Evolutionary conservation across 2,888 invertebrate species (phyloP).

Genomic region (Taphrorychus bicolor): DNA sequence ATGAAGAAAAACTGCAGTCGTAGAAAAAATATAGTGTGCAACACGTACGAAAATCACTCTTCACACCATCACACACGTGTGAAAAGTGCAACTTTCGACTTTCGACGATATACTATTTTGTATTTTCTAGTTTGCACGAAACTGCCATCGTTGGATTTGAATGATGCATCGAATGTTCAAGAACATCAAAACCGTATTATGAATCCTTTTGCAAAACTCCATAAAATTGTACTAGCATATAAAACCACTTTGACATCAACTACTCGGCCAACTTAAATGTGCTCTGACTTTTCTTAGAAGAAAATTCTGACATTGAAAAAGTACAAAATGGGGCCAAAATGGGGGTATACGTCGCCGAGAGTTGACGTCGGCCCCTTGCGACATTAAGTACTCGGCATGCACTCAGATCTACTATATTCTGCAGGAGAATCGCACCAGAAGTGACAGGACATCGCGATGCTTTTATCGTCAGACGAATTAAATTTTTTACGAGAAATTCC

Average conservation of each 20-base stretch:
- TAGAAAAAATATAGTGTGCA: too few relatives aligned
- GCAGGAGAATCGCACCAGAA: slow-evolving; percentile 10
- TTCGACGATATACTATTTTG: too few relatives aligned
- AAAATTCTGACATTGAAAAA: slow-evolving; percentile 11
- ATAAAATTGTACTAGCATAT: too few relatives aligned
- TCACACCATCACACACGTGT: too few relatives aligned
- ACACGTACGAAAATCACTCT: too few relatives aligned
- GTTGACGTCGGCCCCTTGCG: slow-evolving; percentile 38
- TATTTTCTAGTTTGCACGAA: too few relatives aligned
- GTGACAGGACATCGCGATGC: slow-evolving; percentile 22
- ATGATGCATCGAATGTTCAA: too few relatives aligned
- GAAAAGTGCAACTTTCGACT: too few relatives aligned
- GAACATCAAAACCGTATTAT: too few relatives aligned
- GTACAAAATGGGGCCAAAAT: slow-evolving; percentile 8
- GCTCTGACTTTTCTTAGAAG: background rate
- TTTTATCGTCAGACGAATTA: slow-evolving; percentile 15
- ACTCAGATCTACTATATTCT: slow-evolving; percentile 8
- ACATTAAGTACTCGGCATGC: slow-evolving; percentile 38
- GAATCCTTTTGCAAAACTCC: too few relatives aligned
- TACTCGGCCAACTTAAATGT: background rate
- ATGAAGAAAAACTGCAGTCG: too few relatives aligned
- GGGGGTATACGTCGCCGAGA: slow-evolving; percentile 15
- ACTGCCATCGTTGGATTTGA: too few relatives aligned
- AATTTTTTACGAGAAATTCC: background rate
- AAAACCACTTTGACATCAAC: background rate